Conservation (phyloP, 2,797 vertebrate genomes). For the Zalophus californianus region DNA sequence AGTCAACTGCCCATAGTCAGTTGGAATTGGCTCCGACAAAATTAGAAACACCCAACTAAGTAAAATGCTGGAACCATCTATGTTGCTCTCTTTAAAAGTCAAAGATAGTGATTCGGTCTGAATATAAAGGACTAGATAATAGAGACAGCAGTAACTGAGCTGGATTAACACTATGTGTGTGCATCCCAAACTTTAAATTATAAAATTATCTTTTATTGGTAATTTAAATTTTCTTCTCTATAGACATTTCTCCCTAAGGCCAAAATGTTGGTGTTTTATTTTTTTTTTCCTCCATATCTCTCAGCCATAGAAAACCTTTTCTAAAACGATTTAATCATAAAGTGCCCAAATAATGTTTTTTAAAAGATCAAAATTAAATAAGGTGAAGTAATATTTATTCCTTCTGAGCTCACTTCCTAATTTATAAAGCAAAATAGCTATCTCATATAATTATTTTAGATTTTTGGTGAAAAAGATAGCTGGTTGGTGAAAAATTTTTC, state of each 20-base stretch:
- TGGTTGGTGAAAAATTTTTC: not conserved
- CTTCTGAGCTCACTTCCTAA: not conserved
- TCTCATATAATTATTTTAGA: not conserved
- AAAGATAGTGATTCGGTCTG: not conserved
- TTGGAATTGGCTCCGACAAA: not conserved
- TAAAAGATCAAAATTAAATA: not conserved
- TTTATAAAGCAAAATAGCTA: slow-evolving; percentile 8
- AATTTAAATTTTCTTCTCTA: not conserved
- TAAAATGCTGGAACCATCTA: not conserved
- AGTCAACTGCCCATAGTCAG: not conserved
- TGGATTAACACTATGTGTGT: not conserved
- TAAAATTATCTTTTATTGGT: not conserved
- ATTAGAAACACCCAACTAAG: not conserved
- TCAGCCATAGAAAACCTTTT: not conserved
- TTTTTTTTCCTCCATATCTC: not conserved
- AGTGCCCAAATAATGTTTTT: not conserved
- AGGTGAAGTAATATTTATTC: not conserved
- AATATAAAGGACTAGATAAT: not conserved
- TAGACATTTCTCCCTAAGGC: not conserved
- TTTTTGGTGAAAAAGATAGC: not conserved
- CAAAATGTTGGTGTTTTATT: not conserved
- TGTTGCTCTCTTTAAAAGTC: not conserved
- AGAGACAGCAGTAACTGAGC: not conserved
- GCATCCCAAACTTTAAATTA: not conserved
- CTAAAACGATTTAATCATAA: not conserved